Percentiles rank a stretch among this genome's conserved stretches.
phyloP scores from a whole-genome alignment of 2,888 invertebrate species.

The Stenchaetothrips biformis region DNA sequence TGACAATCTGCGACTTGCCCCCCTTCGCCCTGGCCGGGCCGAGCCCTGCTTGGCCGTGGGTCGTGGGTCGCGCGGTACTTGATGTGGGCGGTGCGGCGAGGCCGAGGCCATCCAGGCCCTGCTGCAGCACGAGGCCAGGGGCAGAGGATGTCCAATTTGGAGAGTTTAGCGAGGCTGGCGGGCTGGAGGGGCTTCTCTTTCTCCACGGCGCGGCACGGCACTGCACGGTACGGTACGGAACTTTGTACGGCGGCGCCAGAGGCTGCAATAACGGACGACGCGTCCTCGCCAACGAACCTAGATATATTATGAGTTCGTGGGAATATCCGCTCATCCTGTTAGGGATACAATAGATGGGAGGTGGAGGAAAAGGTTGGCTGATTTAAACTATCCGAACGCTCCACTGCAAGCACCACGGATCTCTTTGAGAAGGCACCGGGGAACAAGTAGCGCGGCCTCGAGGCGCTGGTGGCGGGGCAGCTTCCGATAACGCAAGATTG shows the following conservation, averaged over 20 bases:
- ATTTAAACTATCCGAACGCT: no score
- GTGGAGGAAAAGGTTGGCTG: no score
- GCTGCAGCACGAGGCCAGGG: no score
- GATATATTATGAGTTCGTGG: no score
- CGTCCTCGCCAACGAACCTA: neutral
- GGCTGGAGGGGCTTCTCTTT: no score
- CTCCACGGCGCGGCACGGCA: neutral
- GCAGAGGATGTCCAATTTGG: conserved; percentile 17
- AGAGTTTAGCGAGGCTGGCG: neutral
- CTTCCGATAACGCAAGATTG: no score
- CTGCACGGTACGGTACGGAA: neutral
- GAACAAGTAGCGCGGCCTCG: no score
- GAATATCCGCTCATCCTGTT: neutral
- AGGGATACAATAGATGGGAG: neutral
- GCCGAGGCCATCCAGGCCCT: no score
- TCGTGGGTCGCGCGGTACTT: neutral
- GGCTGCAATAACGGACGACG: neutral
- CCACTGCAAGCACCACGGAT: no score
- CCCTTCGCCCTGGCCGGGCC: neutral
- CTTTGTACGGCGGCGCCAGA: no score
- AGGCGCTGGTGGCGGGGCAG: no score
- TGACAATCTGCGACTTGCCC: conserved; percentile 2
- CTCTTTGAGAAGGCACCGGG: no score
- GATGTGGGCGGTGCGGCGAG: neutral
- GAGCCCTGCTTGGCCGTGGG: neutral